Evolutionary conservation across 2,888 invertebrate genomes (phyloP), one percentile per base, ranked within the genome.

Genomic region (Cabera pusaria): DNA sequence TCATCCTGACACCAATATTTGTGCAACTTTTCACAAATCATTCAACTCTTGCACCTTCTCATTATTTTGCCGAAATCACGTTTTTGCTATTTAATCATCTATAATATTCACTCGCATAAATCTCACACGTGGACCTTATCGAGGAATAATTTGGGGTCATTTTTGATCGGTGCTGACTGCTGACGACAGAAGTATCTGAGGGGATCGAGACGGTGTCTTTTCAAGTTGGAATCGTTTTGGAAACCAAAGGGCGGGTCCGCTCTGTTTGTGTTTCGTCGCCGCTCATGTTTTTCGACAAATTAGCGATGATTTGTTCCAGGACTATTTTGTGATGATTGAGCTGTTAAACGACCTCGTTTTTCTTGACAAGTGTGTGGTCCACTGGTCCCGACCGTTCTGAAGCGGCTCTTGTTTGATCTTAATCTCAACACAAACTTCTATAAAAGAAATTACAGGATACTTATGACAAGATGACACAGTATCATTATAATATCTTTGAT

Each of bases 231-330:
- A 61, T 31, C 18, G 29, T 31, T 33, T 34, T 19, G 32, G 14
- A 16, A 35, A 34, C 59, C 49, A 47, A 33, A 28, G 55, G 58
- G 59, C 56, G 62, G 61, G 57, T 50, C 63, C 59, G 64, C 64
- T 63, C 64, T 72, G 73, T 72, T 74, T 67, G 66, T 49, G 47
- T 56, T 49, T 50, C 32, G 49, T 54, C 61, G 64, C 62, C 64
- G 44, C 45, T 52, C 11, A 57, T 58, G 64, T 70, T 72, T 69
- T 69, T 72, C 56, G 63, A 74, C 78, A 73, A 73, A 78, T 78
- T 76, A 78, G 63, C 73, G 56, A 63, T 64, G 65, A 70, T 68
- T 73, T 65, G 64, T 66, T 64, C 55, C 56, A 63, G 61, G 55
- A 55, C 59, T 60, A 22, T 56, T 66, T 64, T 55, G 53, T 59